Percentiles rank a stretch among this genome's conserved stretches.
Conservation (phyloP, 2,888 invertebrate species). For the Apeira syringaria region DNA sequence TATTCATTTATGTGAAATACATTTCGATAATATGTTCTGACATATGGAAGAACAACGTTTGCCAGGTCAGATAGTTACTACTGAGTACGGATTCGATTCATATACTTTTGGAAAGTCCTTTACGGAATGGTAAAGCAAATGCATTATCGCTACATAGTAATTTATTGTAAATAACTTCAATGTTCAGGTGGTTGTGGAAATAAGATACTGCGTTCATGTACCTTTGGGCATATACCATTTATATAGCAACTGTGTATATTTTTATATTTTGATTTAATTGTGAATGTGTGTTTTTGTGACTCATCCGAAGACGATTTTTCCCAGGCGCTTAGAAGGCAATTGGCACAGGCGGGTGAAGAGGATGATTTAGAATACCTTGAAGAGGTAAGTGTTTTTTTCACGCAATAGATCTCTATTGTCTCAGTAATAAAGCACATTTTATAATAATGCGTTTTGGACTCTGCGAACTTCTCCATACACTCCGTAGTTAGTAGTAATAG, state of each 20-base stretch:
- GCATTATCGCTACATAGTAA: conserved; percentile 12
- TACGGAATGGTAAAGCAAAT: conserved; percentile 2
- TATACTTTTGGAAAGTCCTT: too few relatives aligned
- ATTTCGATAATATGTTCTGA: too few relatives aligned
- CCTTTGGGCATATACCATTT: conserved; percentile 2
- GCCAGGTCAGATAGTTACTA: too few relatives aligned
- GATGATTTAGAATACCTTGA: conserved; percentile 65
- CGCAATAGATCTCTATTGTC: too few relatives aligned
- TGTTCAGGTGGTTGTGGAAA: neutral
- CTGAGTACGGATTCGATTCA: too few relatives aligned
- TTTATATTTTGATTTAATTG: neutral
- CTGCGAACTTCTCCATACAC: too few relatives aligned
- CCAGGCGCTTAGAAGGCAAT: conserved; percentile 71
- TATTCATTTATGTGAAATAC: too few relatives aligned
- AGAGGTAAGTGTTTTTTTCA: conserved; percentile 61
- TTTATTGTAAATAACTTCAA: neutral
- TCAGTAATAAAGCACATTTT: too few relatives aligned
- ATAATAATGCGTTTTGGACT: too few relatives aligned
- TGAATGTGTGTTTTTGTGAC: neutral
- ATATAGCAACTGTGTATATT: neutral
- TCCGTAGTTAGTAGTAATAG: too few relatives aligned
- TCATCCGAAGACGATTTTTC: conserved; percentile 27
- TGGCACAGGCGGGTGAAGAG: conserved; percentile 67
- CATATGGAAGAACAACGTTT: too few relatives aligned
- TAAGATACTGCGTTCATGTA: conserved; percentile 2